A percentile compares a stretch with the other conserved stretches of the same genome.
Evolutionary conservation across 2,113 vertebrate species (phyloP).

Genomic region (Takifugu flavidus): DNA sequence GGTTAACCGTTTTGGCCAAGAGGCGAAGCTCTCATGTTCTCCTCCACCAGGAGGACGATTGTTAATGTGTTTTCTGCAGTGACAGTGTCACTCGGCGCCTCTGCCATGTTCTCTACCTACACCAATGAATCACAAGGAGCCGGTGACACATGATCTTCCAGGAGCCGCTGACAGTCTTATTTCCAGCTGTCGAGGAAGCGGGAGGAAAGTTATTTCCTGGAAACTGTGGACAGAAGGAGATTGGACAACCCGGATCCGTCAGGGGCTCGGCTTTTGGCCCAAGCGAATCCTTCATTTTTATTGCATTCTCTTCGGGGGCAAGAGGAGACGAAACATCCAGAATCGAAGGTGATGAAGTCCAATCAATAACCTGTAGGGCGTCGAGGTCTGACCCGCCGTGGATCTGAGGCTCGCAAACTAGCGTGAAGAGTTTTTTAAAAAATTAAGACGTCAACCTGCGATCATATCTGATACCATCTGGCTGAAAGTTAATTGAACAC

Average conservation of each 20-base stretch:
- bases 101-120: constrained; percentile 18
- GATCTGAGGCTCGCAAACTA: no score
- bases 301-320: constrained; percentile 46
- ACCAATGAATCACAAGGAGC: constrained; percentile 53
- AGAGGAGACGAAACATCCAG: constrained; percentile 15
- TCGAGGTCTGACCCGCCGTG: no score
- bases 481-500: constrained; percentile 39
- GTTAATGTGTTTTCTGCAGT: constrained; percentile 24
- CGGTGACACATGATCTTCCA: constrained; percentile 21
- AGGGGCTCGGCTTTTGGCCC: constrained; percentile 41
- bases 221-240: constrained; percentile 39
- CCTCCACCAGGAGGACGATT: no score
- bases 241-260: constrained; percentile 58
- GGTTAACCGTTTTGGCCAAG: no score
- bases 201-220: constrained; percentile 41
- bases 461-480: constrained; percentile 12
- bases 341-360: constrained; percentile 12
- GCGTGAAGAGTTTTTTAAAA: not conserved
- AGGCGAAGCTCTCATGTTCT: no score
- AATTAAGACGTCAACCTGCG: not conserved
- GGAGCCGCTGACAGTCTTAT: constrained; percentile 51
- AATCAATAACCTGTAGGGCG: constrained; percentile 1
- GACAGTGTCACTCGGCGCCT: constrained; percentile 52
- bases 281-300: constrained; percentile 37
- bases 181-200: constrained; percentile 39